Evolutionary conservation across 2,113 vertebrate species (phyloP).

Genomic region (Leptocoma aspasia): DNA sequence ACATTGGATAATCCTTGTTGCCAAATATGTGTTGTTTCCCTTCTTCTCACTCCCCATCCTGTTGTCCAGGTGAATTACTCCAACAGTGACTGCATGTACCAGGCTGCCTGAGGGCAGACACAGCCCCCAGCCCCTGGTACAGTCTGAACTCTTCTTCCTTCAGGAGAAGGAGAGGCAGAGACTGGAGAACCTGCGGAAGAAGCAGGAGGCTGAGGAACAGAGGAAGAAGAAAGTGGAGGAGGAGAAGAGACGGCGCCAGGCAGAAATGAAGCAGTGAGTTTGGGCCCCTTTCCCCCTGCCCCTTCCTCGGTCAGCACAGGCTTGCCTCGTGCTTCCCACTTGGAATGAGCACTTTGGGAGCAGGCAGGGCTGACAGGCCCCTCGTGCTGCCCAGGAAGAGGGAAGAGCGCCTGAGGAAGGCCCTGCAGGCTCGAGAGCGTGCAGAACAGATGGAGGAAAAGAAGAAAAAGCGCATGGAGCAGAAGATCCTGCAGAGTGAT

Average conservation of each 20-base stretch:
- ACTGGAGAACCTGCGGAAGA: conserved; percentile 86
- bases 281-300: not conserved
- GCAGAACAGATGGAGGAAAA: conserved; percentile 87
- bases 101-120: not conserved
- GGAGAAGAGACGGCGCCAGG: conserved; percentile 84
- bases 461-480: conserved; percentile 88
- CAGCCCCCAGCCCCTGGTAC: not conserved
- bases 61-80: not conserved
- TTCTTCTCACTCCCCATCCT: not conserved
- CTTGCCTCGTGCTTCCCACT: not conserved
- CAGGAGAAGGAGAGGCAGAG: conserved; percentile 88
- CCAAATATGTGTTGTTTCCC: not conserved
- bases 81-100: not conserved
- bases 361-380: not conserved
- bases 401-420: conserved; percentile 86
- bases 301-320: not conserved
- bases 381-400: conserved; percentile 74
- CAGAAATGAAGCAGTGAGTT: conserved; percentile 87
- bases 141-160: not conserved
- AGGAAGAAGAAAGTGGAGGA: conserved; percentile 90
- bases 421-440: conserved; percentile 86
- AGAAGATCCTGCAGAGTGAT: conserved; percentile 84
- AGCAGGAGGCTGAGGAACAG: conserved; percentile 90
- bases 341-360: not conserved
- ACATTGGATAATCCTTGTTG: not conserved